A percentile compares a stretch with the other conserved stretches of the same genome.
phyloP scores from a whole-genome alignment of 2,888 invertebrate species.

The Amphipyra tragopoginis region DNA sequence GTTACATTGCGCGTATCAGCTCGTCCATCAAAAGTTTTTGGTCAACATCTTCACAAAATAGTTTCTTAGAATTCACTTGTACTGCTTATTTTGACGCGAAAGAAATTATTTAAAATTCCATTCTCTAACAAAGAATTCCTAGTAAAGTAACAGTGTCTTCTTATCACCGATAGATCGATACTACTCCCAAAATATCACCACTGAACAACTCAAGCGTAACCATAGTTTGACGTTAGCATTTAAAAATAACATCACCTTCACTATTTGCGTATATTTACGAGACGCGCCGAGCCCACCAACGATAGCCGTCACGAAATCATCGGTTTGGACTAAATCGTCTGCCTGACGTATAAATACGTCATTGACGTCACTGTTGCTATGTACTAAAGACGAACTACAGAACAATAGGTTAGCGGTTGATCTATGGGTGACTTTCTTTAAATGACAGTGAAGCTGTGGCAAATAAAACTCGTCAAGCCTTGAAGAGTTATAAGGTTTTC shows the following conservation, averaged over 20 bases:
- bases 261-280: constrained; percentile 42
- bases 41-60: no score
- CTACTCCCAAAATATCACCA: constrained; percentile 12
- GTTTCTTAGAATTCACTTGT: no score
- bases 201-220: constrained; percentile 14
- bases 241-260: constrained; percentile 44
- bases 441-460: no score
- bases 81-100: no score
- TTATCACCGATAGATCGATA: background rate
- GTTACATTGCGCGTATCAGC: no score
- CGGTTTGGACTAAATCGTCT: constrained; percentile 50
- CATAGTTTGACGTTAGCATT: constrained; percentile 24
- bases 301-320: constrained; percentile 47
- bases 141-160: no score
- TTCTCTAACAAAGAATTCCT: no score
- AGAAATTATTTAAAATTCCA: no score
- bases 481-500: no score
- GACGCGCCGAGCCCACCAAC: constrained; percentile 47
- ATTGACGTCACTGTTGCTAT: constrained; percentile 56
- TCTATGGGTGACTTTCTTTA: background rate
- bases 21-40: no score
- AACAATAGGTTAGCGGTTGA: constrained; percentile 3
- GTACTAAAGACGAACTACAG: constrained; percentile 6
- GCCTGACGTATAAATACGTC: constrained; percentile 41
- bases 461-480: no score